These are phyloP conservation scores for Ochropleura leucogaster DNA, from an alignment of 2,888 invertebrate genomes.

Conservation along the genomic window DNA sequence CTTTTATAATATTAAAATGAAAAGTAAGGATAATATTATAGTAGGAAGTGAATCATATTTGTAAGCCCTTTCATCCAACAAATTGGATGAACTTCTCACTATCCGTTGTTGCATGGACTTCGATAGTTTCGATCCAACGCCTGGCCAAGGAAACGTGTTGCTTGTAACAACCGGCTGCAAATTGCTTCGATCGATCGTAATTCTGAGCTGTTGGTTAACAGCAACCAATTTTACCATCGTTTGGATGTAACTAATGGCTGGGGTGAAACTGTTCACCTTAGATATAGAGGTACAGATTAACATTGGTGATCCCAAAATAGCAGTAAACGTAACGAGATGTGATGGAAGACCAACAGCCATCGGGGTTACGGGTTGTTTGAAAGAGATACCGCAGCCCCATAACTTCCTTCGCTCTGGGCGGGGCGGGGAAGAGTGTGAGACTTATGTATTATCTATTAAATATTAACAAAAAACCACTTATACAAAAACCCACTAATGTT, in stretches of 20 bases:
- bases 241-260: background rate
- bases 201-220: conserved; percentile 5
- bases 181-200: conserved; percentile 20
- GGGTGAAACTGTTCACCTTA: background rate
- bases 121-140: background rate
- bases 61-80: background rate
- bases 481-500: too few species aligned
- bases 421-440: too few species aligned
- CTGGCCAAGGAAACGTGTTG: conserved; percentile 13
- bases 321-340: too few species aligned
- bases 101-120: background rate
- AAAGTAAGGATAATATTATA: too few species aligned
- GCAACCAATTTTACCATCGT: conserved; percentile 7
- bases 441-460: too few species aligned
- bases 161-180: conserved; percentile 14
- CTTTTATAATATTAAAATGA: too few species aligned
- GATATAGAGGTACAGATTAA: background rate
- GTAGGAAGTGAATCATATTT: too few species aligned
- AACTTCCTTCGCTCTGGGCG: too few species aligned
- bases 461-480: too few species aligned
- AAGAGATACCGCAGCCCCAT: too few species aligned
- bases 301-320: background rate
- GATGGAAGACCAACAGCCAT: too few species aligned
- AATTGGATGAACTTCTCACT: background rate
- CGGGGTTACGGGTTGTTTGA: too few species aligned